Conservation (phyloP, 2,113 vertebrate species). For the Phalacrocorax brasilianus region DNA sequence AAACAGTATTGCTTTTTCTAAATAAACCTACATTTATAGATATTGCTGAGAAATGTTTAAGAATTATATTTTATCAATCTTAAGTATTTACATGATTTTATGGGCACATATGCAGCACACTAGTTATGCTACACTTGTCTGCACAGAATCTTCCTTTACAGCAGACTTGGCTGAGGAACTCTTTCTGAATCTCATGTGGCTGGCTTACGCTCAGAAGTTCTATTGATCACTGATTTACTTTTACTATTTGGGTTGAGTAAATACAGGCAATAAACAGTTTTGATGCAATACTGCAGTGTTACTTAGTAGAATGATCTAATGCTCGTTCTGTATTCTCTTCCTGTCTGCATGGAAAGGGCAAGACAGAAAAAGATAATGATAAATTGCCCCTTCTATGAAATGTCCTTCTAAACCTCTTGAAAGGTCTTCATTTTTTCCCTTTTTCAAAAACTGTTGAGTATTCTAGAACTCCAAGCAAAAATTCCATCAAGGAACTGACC, state of each 20-base stretch:
- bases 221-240: not conserved
- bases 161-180: not conserved
- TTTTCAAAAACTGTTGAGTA: not conserved
- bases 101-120: not conserved
- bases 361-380: not conserved
- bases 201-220: not conserved
- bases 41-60: not conserved
- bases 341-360: not conserved
- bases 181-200: not conserved
- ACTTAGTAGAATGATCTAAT: not conserved
- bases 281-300: not conserved
- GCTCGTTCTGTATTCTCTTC: not conserved
- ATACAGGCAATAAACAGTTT: not conserved
- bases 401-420: not conserved
- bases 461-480: not conserved
- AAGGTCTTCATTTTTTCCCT: not conserved
- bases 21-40: not conserved
- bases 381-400: not conserved
- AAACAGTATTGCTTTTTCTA: not conserved
- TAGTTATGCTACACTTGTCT: not conserved
- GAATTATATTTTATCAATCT: not conserved
- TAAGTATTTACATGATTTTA: not conserved
- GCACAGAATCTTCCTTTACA: not conserved
- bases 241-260: not conserved
- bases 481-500: not conserved